Percentiles rank a stretch among this genome's conserved stretches.
Conservation (phyloP, 2,797 vertebrate genomes). For the Lacerta bilineata region DNA sequence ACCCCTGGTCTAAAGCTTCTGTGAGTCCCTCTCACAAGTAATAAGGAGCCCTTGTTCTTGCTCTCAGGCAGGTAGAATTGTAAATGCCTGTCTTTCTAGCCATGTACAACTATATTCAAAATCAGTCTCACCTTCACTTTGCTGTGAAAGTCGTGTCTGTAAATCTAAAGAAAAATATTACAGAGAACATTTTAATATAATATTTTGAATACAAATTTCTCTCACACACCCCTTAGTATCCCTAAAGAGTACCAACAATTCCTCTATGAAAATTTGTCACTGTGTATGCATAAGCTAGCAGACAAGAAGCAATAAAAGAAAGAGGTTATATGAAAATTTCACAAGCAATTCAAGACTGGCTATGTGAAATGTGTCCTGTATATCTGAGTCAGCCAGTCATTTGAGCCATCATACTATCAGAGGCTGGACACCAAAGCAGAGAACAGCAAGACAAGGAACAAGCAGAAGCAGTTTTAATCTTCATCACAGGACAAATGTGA, state of each 20-base stretch:
- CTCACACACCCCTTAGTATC: neutral
- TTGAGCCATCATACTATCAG: neutral
- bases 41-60: neutral
- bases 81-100: neutral
- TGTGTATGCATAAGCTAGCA: neutral
- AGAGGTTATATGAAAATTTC: neutral
- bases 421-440: neutral
- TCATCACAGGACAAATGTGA: neutral
- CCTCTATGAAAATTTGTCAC: neutral
- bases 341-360: neutral
- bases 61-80: neutral
- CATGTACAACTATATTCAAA: conserved; percentile 13
- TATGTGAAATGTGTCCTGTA: neutral
- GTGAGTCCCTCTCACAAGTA: neutral
- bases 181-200: conserved; percentile 32
- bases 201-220: neutral
- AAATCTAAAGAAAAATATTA: conserved; percentile 80
- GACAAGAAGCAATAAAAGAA: neutral
- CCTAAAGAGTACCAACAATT: neutral
- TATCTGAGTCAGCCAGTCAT: neutral
- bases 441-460: neutral
- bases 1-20: neutral
- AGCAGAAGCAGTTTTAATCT: neutral
- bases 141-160: conserved; percentile 86
- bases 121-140: conserved; percentile 84